These are phyloP conservation scores for Petrophora chlorosata DNA, from an alignment of 2,888 invertebrate species.

Conservation along the genomic window DNA sequence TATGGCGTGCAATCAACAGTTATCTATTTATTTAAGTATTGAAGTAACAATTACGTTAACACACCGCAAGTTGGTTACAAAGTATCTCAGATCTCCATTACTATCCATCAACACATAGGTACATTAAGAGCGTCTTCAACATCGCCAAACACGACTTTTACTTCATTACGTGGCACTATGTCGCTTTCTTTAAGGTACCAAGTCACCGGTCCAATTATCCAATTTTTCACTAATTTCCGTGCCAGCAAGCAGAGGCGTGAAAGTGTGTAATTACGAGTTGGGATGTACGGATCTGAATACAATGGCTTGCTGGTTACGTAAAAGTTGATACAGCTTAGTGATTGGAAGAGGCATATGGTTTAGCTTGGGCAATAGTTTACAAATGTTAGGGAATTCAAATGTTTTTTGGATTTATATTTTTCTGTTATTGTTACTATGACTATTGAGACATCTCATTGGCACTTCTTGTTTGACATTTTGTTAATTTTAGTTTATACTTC, in stretches of 20 bases:
- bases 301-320: constrained; percentile 44
- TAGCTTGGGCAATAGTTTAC: too few relatives aligned
- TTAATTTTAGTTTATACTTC: too few relatives aligned
- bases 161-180: constrained; percentile 16
- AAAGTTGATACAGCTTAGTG: constrained; percentile 31
- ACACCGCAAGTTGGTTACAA: too few relatives aligned
- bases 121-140: background rate
- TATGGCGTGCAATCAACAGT: too few relatives aligned
- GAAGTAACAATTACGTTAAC: too few relatives aligned
- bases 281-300: constrained; percentile 44
- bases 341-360: too few relatives aligned
- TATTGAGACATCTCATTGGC: too few relatives aligned
- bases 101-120: constrained; percentile 1
- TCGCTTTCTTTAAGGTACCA: constrained; percentile 11
- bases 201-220: constrained; percentile 11
- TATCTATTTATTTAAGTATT: too few relatives aligned
- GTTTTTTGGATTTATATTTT: too few relatives aligned
- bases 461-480: too few relatives aligned
- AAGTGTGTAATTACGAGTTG: constrained; percentile 47
- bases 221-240: constrained; percentile 42
- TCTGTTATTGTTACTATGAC: too few relatives aligned
- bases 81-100: background rate
- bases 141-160: constrained; percentile 11
- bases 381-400: too few relatives aligned
- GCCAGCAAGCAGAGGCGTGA: constrained; percentile 46